A percentile compares a stretch with the other conserved stretches of the same genome.
phyloP scores from a whole-genome alignment of 2,113 vertebrate species.

The Corynorhinus townsendii region DNA sequence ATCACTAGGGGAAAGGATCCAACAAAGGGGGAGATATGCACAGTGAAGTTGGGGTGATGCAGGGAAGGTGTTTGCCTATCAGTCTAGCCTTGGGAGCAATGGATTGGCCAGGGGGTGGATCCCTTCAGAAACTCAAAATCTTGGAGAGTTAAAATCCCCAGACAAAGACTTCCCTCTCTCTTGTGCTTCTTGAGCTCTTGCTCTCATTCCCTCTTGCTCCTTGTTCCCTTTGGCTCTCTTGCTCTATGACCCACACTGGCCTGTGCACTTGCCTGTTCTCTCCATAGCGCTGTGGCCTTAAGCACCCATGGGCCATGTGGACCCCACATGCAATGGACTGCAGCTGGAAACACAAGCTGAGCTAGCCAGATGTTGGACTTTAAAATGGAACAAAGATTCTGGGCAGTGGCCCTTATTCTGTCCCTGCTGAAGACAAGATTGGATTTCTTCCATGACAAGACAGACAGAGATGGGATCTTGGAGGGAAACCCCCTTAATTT shows the following conservation, averaged over 20 bases:
- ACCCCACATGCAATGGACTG: background rate
- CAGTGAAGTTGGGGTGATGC: background rate
- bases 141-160: background rate
- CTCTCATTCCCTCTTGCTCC: too few relatives aligned
- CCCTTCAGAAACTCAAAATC: background rate
- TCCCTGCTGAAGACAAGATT: background rate
- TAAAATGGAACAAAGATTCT: background rate
- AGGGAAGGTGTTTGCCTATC: background rate
- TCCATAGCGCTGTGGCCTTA: background rate
- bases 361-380: background rate
- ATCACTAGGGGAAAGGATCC: background rate
- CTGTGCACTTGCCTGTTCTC: background rate
- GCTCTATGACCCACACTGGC: background rate
- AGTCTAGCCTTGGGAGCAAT: background rate
- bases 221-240: background rate
- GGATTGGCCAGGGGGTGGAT: background rate
- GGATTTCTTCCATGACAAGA: background rate
- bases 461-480: background rate
- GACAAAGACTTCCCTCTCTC: background rate
- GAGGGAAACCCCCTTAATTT: background rate
- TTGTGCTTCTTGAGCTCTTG: too few relatives aligned
- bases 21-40: background rate
- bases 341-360: background rate
- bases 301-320: background rate
- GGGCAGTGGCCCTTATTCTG: background rate